Evolutionary conservation across 2,113 vertebrate genomes (phyloP), one percentile per base, ranked within the genome.

Genomic region (Pithys albifrons): DNA sequence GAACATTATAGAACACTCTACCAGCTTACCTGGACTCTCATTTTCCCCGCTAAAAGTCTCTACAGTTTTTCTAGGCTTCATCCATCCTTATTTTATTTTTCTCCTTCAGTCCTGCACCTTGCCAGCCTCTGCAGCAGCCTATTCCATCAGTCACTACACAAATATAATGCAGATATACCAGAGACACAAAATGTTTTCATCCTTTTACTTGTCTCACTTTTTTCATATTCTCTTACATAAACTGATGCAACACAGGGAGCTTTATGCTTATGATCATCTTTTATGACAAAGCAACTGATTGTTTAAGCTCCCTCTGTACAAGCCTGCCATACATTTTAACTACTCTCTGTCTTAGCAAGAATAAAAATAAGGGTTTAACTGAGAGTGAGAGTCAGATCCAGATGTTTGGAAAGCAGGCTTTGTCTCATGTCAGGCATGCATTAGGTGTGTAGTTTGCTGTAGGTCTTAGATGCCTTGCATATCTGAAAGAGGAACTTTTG

Each of bases 41-140:
- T 23, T 65, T 37, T 1, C 4, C 3, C 2, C 18, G 2, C 19
- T 2, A 0, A 28, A 57, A 48, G 5, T 29, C 52, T 58, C 14
- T 69, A 67, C 5, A 17, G 7, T n/a, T 64, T 48, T 51, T 37
- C n/a, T 51, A 28, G 52, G 28, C 3, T 89, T 93, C 45, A 66
- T 15, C 4, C 35, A 76, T 24, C 25, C 69, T 61, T 25, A 49
- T 3, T 10, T 0, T 0, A 76, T 37, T 46, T 24, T 48, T 20
- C 2, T 52, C 29, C 28, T 55, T 61, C 48, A 55, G 22, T 19
- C 28, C 16, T 27, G 41, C 52, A 66, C 48, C 55, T 82, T 5
- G 0, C 10, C 54, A 84, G 33, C 17, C 65, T 73, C 33, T 73
- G 25, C 10, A 77, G 62, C 59, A 81, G 22, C 7, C 27, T 28